Conservation (phyloP, 64 coral and sea anemone genomes). For the Hydrozoanthus tunicans region DNA sequence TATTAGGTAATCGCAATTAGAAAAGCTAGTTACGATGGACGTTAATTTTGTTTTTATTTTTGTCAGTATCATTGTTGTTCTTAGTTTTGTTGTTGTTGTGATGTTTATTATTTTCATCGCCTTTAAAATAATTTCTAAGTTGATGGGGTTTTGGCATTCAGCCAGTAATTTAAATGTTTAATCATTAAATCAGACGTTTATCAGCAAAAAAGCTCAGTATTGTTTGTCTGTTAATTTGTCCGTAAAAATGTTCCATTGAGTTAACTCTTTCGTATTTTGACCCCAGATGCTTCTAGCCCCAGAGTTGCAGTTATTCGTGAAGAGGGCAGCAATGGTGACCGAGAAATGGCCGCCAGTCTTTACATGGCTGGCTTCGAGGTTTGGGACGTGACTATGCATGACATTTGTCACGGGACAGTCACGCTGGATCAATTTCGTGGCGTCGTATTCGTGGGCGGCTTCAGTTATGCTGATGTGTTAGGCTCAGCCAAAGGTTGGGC, state of each 20-base stretch:
- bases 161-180: too few relatives aligned
- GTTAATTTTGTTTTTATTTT: too few relatives aligned
- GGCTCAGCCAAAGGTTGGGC: constrained; percentile 98
- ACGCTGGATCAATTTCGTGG: constrained; percentile 90
- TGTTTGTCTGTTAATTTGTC: not conserved
- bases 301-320: constrained; percentile 94
- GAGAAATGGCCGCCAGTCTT: constrained; percentile 93
- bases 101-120: too few relatives aligned
- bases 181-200: too few relatives aligned
- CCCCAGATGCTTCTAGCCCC: constrained; percentile 41
- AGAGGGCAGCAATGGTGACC: constrained; percentile 96
- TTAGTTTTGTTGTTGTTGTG: too few relatives aligned
- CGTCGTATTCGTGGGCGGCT: constrained; percentile 92
- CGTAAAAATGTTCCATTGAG: not conserved
- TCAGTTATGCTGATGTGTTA: constrained; percentile 95
- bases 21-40: too few relatives aligned
- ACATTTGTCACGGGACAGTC: constrained; percentile 70
- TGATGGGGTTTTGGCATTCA: too few relatives aligned
- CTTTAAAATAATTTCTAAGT: too few relatives aligned
- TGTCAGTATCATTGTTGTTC: too few relatives aligned
- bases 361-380: constrained; percentile 92
- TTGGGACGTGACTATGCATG: constrained; percentile 95
- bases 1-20: too few relatives aligned
- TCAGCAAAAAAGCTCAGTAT: too few relatives aligned
- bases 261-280: constrained; percentile 58